These are phyloP conservation scores for Diplodus puntazzo DNA, from an alignment of 2,797 vertebrate species.

Conservation along the genomic window DNA sequence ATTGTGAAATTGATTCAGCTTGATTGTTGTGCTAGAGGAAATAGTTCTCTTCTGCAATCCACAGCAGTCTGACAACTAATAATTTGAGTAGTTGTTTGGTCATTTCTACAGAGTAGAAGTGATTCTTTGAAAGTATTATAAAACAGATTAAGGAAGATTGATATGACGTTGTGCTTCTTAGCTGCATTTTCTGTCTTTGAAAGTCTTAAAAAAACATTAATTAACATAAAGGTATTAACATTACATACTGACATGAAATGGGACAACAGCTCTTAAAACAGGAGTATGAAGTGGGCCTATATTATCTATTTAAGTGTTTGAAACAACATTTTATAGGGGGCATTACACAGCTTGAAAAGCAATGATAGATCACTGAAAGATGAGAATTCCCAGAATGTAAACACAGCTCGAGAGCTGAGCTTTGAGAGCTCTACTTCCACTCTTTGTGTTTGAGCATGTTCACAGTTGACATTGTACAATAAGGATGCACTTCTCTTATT, in stretches of 20 bases:
- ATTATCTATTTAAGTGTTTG: too few relatives aligned
- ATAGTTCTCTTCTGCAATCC: constrained; percentile 27
- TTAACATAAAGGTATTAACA: background rate
- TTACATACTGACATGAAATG: background rate
- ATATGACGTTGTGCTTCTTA: background rate
- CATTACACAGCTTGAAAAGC: background rate
- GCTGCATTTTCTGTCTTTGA: background rate
- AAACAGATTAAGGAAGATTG: background rate
- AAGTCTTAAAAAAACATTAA: background rate
- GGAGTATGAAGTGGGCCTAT: too few relatives aligned
- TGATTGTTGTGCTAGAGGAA: constrained; percentile 34
- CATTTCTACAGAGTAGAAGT: constrained; percentile 20
- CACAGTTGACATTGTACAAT: background rate
- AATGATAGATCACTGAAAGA: background rate
- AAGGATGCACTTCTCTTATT: background rate
- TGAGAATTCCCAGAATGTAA: too few relatives aligned
- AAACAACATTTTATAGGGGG: too few relatives aligned
- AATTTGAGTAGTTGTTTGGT: constrained; percentile 40
- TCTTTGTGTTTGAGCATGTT: background rate
- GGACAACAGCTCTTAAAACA: too few relatives aligned
- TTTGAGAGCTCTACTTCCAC: background rate
- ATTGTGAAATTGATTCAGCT: constrained; percentile 63
- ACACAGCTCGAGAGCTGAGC: background rate
- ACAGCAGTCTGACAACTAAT: constrained; percentile 39
- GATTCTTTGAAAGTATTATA: constrained; percentile 15